Evolutionary conservation across 2,888 invertebrate genomes (phyloP).

Genomic region (Nomada ruficornis): DNA sequence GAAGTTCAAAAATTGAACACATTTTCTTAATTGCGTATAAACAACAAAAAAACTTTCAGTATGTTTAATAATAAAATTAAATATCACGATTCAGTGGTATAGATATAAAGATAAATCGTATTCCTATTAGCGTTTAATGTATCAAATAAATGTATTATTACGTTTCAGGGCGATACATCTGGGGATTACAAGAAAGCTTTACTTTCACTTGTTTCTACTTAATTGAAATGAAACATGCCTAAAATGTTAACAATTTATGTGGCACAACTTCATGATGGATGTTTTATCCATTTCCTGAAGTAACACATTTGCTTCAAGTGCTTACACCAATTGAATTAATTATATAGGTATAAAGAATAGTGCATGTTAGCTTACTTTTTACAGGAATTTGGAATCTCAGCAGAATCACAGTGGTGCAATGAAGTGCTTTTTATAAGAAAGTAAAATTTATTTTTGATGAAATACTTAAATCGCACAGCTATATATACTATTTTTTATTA

Average conservation of each 20-base stretch:
- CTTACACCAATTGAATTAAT: slow-evolving; percentile 28
- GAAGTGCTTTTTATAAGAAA: slow-evolving; percentile 22
- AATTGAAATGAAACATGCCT: slow-evolving; percentile 54
- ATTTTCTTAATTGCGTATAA: no score
- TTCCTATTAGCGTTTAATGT: neutral
- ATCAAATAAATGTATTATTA: slow-evolving; percentile 59
- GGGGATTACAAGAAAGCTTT: slow-evolving; percentile 97
- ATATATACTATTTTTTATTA: slow-evolving; percentile 38
- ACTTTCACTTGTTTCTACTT: slow-evolving; percentile 92
- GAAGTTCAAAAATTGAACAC: no score
- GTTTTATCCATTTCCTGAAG: neutral
- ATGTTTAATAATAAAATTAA: neutral
- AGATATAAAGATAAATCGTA: no score
- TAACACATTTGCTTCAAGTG: slow-evolving; percentile 33
- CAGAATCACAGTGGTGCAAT: neutral
- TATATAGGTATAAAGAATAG: slow-evolving; percentile 9
- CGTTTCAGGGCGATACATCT: slow-evolving; percentile 94
- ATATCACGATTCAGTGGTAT: no score
- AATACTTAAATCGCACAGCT: slow-evolving; percentile 23
- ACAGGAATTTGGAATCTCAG: slow-evolving; percentile 18
- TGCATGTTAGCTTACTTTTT: slow-evolving; percentile 36
- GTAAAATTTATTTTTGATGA: slow-evolving; percentile 50
- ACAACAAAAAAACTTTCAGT: neutral
- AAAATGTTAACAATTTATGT: neutral
- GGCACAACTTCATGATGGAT: slow-evolving; percentile 1